Evolutionary conservation across 2,888 invertebrate genomes (phyloP), one percentile per base, ranked within the genome.

Genomic region (Oscheius onirici): DNA sequence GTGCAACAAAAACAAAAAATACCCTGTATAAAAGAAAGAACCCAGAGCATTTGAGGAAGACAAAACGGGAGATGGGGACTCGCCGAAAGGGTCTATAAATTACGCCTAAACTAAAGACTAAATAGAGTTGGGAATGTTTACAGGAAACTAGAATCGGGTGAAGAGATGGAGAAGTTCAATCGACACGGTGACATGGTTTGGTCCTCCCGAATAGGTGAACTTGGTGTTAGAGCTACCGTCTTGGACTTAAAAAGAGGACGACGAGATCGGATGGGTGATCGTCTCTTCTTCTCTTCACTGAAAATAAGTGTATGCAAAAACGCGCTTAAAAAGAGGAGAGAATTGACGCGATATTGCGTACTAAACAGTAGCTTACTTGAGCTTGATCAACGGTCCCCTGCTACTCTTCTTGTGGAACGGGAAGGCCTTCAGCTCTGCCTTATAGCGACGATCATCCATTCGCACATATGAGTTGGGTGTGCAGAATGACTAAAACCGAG

Each of bases 391-490:
- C 3, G 54, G 34, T 28, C 66, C 57, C 15, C 28, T 55, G 13
- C 11, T 17, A 17, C 44, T 34, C 40, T 67, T 72, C 28, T 68
- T 55, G 43, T 74, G 72, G 51, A 66, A 70, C 17, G 55, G 43
- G 43, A 43, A 76, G 57, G 65, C 28, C 20, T 65, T 70, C 8
- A 79, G 69, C n/a, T 79, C 70, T 13, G 41, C 20, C 1, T 69
- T 51, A 58, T 55, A 74, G 1, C 68, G 67, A n/a, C 55, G 63
- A 26, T 71, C 72, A 17, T 74, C 73, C 79, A 79, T 79, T 3
- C 73, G 74, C 15, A 77, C 61, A 40, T 79, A 79, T 22, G 66
- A 34, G 26, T 67, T 40, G 3, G 79, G 79, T 8, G 75, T 75
- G 51, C 79, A 79, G 13, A 79, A 61, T 10, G 68, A 46, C 52